Evolutionary conservation across 1,140 invertebrate genomes (phyloP).

Genomic region (Sesamia nonagrioides): DNA sequence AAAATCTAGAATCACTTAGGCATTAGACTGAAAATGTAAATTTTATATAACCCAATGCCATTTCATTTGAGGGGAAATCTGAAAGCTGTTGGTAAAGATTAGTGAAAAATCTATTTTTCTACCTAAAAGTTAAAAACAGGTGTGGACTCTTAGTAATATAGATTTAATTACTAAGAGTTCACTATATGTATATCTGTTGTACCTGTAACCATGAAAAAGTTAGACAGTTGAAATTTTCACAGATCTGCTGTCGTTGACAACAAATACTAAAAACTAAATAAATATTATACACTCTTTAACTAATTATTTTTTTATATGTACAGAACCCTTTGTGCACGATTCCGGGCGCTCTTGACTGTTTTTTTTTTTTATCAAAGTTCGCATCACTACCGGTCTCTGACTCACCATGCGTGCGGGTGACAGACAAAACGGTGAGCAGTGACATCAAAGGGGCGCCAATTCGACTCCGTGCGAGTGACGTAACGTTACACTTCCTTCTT

Average conservation of each 20-base stretch:
- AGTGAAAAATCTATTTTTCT: too few relatives aligned
- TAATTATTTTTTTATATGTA: too few relatives aligned
- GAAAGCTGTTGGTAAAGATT: not conserved
- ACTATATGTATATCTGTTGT: too few relatives aligned
- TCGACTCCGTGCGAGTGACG: conserved; percentile 21
- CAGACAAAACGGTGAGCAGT: conserved; percentile 66
- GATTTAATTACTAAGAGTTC: too few relatives aligned
- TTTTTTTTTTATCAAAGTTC: conserved; percentile 2
- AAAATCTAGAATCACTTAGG: not conserved
- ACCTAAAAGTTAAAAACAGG: too few relatives aligned
- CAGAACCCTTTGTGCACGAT: too few relatives aligned
- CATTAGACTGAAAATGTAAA: conserved; percentile 18
- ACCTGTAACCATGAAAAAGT: too few relatives aligned
- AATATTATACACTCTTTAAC: too few relatives aligned
- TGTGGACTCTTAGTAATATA: too few relatives aligned
- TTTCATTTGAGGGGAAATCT: not conserved
- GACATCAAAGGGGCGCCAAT: conserved; percentile 64
- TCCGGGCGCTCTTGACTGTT: not conserved
- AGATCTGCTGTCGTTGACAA: too few relatives aligned
- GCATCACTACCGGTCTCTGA: conserved; percentile 7
- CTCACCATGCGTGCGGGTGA: conserved; percentile 57
- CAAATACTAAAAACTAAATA: too few relatives aligned
- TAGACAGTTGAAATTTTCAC: too few relatives aligned
- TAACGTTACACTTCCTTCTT: conserved; percentile 41
- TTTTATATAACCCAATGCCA: conserved; percentile 16